phyloP scores from a whole-genome alignment of 2,113 vertebrate genomes.

The Hippocampus comes region DNA sequence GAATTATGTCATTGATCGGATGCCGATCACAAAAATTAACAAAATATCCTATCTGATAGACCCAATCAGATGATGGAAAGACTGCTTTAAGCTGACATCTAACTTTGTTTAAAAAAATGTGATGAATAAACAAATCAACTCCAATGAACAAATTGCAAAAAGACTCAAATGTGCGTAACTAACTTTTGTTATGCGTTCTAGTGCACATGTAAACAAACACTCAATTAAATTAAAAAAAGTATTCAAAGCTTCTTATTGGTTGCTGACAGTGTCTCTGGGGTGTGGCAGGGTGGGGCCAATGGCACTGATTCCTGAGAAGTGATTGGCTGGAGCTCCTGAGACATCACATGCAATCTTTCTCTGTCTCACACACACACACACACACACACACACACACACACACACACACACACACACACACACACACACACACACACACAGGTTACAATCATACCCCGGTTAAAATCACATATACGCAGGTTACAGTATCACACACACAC shows the following conservation, averaged over 20 bases:
- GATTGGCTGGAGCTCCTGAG: constrained; percentile 42
- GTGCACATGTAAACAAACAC: not conserved
- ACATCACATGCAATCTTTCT: constrained; percentile 26
- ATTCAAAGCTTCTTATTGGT: not conserved
- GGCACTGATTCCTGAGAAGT: constrained; percentile 43
- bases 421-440: too few species aligned
- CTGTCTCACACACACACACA: constrained; percentile 11
- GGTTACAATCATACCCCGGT: too few species aligned
- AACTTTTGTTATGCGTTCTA: not conserved
- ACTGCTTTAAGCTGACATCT: not conserved
- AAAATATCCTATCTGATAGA: too few species aligned
- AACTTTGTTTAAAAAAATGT: not conserved
- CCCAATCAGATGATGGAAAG: too few species aligned
- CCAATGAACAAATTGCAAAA: too few species aligned
- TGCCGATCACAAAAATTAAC: too few species aligned
- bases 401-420: not conserved
- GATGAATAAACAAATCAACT: too few species aligned
- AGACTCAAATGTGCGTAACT: too few species aligned
- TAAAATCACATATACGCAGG: too few species aligned
- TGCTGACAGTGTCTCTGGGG: not conserved
- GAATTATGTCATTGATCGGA: too few species aligned
- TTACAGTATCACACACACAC: too few species aligned
- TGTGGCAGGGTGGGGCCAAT: not conserved
- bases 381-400: too few species aligned
- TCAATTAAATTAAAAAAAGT: not conserved